phyloP scores from a whole-genome alignment of 2,797 vertebrate genomes.

The Brotogeris chrysoptera region DNA sequence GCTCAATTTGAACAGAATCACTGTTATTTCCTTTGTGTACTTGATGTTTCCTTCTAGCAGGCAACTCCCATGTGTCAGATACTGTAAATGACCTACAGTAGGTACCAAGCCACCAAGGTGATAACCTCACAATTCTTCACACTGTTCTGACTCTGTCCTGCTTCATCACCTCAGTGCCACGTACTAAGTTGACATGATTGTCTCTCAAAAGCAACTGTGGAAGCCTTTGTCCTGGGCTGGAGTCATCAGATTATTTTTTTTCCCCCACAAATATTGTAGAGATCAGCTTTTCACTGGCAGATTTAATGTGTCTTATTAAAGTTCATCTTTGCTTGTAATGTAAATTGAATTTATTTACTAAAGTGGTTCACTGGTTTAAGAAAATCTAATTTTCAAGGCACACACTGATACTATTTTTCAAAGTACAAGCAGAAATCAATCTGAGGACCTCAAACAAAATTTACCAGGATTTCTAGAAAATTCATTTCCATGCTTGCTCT shows the following conservation, averaged over 20 bases:
- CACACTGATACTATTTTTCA: background rate
- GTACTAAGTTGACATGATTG: background rate
- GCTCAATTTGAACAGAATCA: background rate
- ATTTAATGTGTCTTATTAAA: background rate
- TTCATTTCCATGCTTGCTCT: background rate
- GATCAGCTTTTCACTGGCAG: background rate
- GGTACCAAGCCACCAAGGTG: background rate
- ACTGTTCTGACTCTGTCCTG: background rate
- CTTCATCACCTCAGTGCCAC: background rate
- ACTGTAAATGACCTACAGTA: background rate
- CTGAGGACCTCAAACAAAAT: background rate
- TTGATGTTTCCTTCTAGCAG: background rate
- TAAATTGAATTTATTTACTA: background rate
- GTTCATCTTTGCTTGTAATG: fast-evolving
- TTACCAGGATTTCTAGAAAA: background rate
- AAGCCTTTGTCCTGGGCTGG: background rate
- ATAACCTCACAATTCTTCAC: background rate
- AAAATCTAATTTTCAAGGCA: background rate
- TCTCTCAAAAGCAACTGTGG: background rate
- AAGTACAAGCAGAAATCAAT: background rate
- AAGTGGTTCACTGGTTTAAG: background rate
- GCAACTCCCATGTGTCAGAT: background rate
- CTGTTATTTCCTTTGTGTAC: background rate
- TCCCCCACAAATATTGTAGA: background rate
- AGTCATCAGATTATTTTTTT: background rate